Evolutionary conservation across 2,888 invertebrate species (phyloP), one percentile per base, ranked within the genome.

Genomic region (Patella pellucida): DNA sequence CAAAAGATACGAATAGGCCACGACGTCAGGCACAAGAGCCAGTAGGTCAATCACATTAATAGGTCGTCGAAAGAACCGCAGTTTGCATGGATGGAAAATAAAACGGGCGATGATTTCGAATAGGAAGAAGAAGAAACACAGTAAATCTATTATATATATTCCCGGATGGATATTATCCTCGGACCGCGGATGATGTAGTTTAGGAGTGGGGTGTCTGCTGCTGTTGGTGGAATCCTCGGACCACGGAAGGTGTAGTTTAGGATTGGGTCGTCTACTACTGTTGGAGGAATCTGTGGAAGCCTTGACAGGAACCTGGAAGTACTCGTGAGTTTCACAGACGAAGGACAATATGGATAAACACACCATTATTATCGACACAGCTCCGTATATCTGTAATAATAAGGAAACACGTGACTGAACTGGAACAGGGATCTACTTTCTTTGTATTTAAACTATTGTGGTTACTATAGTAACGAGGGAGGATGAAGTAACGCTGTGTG

Each of bases 91-190:
- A 72, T 84, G 83, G 16, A 81, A 78, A 4, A 82, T 16, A 23
- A 86, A 81, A 0, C 86, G 77, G 7, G 87, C 11, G 5, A 86
- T 12, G n/a, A 87, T 78, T 68, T 89, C 89, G 11, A 84, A 1
- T 1, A 85, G 85, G 80, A 89, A 89, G 76, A 89, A 85, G 0
- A 79, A 71, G 15, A 87, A 78, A 62, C 85, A 85, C 4, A 82
- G 52, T 15, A 82, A 71, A 75, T 88, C 86, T 27, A 88, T 76
- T 74, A 78, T 76, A 14, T 82, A 69, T 15, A 89, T 72, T 1
- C 77, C 76, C 0, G 81, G 82, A n/a, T 81, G 76, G 4, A 79
- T 72, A 31, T 19, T 15, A 52, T 68, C 19, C 11, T 15, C 51
- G 23, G 51, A 50, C 4, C 54, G 52, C 62, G 19, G 19, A 3